Evolutionary conservation across 2,113 vertebrate species (phyloP).

Genomic region (Epinephelus cyanopodus): DNA sequence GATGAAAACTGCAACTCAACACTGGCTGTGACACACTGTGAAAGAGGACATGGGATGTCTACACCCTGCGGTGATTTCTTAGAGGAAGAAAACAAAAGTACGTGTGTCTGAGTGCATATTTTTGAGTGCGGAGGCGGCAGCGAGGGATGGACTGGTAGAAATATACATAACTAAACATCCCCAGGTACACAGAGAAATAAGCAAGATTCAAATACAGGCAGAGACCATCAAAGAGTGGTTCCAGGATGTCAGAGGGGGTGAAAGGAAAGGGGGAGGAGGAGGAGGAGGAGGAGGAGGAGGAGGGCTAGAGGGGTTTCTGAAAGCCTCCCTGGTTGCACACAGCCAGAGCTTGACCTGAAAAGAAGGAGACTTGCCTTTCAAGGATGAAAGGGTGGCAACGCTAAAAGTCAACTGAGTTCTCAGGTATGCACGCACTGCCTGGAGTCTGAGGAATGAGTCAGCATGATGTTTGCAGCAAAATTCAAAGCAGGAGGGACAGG

Average conservation of each 20-base stretch:
- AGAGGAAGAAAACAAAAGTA: conserved; percentile 55
- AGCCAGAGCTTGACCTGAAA: conserved; percentile 66
- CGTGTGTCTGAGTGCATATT: conserved; percentile 34
- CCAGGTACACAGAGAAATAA: conserved; percentile 68
- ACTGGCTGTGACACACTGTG: conserved; percentile 38
- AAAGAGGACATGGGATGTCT: conserved; percentile 43
- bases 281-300: neutral
- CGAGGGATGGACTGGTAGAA: conserved; percentile 19
- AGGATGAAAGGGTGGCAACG: conserved; percentile 67
- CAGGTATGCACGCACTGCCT: conserved; percentile 50
- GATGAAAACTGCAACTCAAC: conserved; percentile 61
- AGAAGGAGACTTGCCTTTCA: conserved; percentile 70
- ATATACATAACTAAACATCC: conserved; percentile 74
- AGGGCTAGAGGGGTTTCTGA: conserved; percentile 36
- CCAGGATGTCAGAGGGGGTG: conserved; percentile 69
- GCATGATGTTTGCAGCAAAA: conserved; percentile 61
- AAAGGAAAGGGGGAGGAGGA: conserved; percentile 47
- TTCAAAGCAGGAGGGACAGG: conserved; percentile 19
- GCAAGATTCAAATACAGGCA: conserved; percentile 40
- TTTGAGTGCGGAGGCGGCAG: conserved; percentile 18
- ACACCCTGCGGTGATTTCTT: conserved; percentile 40
- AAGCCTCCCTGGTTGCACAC: conserved; percentile 60
- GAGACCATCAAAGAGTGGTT: conserved; percentile 72
- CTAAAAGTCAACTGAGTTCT: conserved; percentile 63
- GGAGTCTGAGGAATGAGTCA: conserved; percentile 70